These are phyloP conservation scores for Margaritifera margaritifera DNA, from an alignment of 2,888 invertebrate genomes.

Conservation along the genomic window DNA sequence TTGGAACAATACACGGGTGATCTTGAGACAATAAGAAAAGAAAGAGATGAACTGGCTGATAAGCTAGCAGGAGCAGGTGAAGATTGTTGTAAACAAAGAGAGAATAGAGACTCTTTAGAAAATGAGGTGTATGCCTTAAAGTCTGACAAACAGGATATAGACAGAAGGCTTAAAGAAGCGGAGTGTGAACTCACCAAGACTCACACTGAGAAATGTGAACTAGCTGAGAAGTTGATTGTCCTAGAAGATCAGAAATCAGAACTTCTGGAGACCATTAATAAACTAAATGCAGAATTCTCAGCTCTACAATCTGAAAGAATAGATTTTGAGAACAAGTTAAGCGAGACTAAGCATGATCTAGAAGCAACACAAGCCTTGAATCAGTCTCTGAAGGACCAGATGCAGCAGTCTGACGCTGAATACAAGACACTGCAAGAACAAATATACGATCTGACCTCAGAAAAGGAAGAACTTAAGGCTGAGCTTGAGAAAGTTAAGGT, in stretches of 20 bases:
- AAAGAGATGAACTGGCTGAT: background rate
- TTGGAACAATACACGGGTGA: background rate
- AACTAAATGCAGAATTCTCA: slow-evolving; percentile 17
- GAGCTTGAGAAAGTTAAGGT: slow-evolving; percentile 29
- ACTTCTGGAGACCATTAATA: slow-evolving; percentile 11
- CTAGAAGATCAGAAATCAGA: slow-evolving; percentile 27
- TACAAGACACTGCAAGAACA: slow-evolving; percentile 28
- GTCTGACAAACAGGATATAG: slow-evolving; percentile 19
- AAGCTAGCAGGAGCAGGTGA: background rate
- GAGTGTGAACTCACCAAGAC: slow-evolving; percentile 18
- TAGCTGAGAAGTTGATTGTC: slow-evolving; percentile 12
- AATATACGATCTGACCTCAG: slow-evolving; percentile 23
- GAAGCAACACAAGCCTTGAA: slow-evolving; percentile 41
- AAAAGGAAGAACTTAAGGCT: slow-evolving; percentile 24
- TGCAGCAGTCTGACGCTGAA: slow-evolving; percentile 29
- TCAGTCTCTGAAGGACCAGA: slow-evolving; percentile 32
- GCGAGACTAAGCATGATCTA: slow-evolving; percentile 32
- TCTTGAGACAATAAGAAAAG: slow-evolving; percentile 14
- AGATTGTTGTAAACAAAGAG: too few relatives aligned
- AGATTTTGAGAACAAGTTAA: slow-evolving; percentile 22
- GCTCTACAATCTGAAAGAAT: slow-evolving; percentile 18
- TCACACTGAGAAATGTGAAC: slow-evolving; percentile 12
- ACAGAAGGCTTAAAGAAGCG: slow-evolving; percentile 16
- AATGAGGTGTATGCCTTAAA: slow-evolving; percentile 5
- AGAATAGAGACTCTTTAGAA: too few relatives aligned